A percentile compares a stretch with the other conserved stretches of the same genome.
phyloP scores from a whole-genome alignment of 2,797 vertebrate species.

The Acipenser transmontanus region DNA sequence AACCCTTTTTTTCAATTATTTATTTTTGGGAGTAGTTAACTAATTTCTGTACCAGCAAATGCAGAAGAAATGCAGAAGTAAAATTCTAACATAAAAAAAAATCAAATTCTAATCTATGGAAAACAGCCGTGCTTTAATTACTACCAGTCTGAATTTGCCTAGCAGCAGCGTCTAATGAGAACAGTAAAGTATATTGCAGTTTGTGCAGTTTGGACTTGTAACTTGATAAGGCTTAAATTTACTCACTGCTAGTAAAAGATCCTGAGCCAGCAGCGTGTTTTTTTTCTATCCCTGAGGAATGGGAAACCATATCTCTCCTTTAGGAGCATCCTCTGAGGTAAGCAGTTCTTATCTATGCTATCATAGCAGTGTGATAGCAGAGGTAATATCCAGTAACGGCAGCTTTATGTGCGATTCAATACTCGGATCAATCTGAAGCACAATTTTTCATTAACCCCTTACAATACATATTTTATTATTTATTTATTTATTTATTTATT shows the following conservation, averaged over 20 bases:
- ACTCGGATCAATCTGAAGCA: constrained; percentile 89
- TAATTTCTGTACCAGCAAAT: too few species aligned
- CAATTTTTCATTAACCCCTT: constrained; percentile 78
- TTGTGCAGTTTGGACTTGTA: constrained; percentile 83
- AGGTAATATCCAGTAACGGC: constrained; percentile 98
- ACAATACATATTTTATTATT: constrained; percentile 8
- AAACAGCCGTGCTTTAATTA: constrained; percentile 71
- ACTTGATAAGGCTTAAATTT: constrained; percentile 99
- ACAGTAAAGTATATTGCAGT: constrained; percentile 76
- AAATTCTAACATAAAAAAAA: constrained; percentile 12
- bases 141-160: constrained; percentile 75
- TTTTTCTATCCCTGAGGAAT: constrained; percentile 90
- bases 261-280: constrained; percentile 97
- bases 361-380: constrained; percentile 86
- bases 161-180: constrained; percentile 81
- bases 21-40: too few species aligned
- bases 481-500: not conserved
- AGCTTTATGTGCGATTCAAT: constrained; percentile 98
- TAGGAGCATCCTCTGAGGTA: constrained; percentile 93
- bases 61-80: too few species aligned
- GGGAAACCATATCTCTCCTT: constrained; percentile 98
- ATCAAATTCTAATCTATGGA: constrained; percentile 71
- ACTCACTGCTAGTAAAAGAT: constrained; percentile 97
- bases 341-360: constrained; percentile 97
- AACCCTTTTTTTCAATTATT: too few species aligned